These are phyloP conservation scores for Drosophila obscura DNA, from an alignment of 1,140 invertebrate genomes.

Conservation along the genomic window DNA sequence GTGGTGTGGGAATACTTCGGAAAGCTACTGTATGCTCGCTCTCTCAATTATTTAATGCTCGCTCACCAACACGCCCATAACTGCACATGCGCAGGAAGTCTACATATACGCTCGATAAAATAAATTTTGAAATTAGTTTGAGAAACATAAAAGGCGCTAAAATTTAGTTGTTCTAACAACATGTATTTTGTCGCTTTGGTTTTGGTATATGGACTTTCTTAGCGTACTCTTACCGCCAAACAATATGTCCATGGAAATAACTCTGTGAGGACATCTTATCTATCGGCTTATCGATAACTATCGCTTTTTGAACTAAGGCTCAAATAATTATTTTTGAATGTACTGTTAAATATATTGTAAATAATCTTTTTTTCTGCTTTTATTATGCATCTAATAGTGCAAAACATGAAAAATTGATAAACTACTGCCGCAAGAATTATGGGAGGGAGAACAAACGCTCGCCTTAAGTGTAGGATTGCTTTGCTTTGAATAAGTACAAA, in stretches of 20 bases:
- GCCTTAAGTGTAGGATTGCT: neutral
- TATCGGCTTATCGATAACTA: slow-evolving; percentile 14
- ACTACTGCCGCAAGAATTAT: slow-evolving; percentile 29
- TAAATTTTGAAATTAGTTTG: no score
- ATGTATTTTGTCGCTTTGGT: no score
- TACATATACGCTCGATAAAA: slow-evolving; percentile 14
- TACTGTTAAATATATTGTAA: neutral
- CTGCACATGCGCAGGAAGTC: slow-evolving; percentile 73
- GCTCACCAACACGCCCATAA: slow-evolving; percentile 44
- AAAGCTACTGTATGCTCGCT: slow-evolving; percentile 23
- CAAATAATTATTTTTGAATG: neutral
- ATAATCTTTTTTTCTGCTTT: neutral
- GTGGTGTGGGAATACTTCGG: neutral
- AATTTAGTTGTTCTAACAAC: no score
- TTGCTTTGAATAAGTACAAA: neutral
- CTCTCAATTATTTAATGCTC: slow-evolving; percentile 24
- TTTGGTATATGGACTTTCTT: neutral
- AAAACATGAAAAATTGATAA: no score
- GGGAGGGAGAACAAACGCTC: slow-evolving; percentile 35
- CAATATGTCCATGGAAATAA: neutral
- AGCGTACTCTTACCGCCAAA: neutral
- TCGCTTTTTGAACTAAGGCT: slow-evolving; percentile 7
- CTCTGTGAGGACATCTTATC: neutral
- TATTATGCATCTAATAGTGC: no score
- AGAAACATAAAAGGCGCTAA: no score